Base-by-base conservation (phyloP, 2,888 invertebrate genomes). In the Plebejus argus region DNA sequence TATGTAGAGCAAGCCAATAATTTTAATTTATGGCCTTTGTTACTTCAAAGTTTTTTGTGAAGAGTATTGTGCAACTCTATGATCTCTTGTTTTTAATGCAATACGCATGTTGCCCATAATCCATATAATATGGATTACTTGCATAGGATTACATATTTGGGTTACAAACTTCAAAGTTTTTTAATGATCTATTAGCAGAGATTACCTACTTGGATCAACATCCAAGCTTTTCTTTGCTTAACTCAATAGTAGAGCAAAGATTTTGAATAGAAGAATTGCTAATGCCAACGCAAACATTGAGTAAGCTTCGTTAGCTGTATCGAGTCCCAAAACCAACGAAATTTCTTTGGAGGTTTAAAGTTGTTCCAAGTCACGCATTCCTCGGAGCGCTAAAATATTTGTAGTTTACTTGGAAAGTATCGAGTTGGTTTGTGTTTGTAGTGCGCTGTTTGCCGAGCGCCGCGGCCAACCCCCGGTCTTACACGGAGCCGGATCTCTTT, bases 381-480 rank as follows among this genome's bases (percentile, higher is more conserved):
- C 72, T 49, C 58, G 66, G 12, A 71, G 78, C 74, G 74, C 78
- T 70, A 15, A 76, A 77, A 20, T 49, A 78, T 78, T 78, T 78
- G 75, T 76, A 76, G 78, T 79, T 78, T 82, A 83, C 82, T 81
- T 81, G 82, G 82, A 84, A 81, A 81, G 70, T 79, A 79, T 80
- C 80, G 80, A 78, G 80, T 79, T 81, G 66, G 28, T 12, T 66
- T 15, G 66, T 66, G 66, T 81, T 76, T 79, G 79, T 28, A 78
- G 75, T 79, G 79, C 79, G 83, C 83, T 87, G 86, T 88, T 87
- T 86, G 82, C 82, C 86, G 88, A 87, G 86, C 88, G 84, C 81
- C 88, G 84, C 80, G 58, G 85, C 84, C 83, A 85, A 88, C 89
- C 89, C 88, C 90, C 82, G 87, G 89, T 90, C 87, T 91, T 91